Base-by-base conservation (phyloP, 2,797 vertebrate genomes). In the Babyrousa celebensis region DNA sequence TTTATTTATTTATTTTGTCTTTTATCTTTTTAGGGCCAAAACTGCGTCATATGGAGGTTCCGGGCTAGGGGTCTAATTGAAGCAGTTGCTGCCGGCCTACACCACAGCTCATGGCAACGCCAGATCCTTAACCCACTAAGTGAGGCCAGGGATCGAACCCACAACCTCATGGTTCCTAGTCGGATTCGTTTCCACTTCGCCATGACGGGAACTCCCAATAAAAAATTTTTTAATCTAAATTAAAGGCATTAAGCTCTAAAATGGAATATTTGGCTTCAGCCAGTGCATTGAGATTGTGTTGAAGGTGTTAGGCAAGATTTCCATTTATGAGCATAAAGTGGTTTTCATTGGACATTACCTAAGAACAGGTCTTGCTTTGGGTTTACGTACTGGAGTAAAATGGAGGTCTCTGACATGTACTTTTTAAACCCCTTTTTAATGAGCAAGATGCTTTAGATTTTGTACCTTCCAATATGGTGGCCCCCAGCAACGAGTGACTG, bases 361-460 rank as follows among this genome's bases (percentile, higher is more conserved):
- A 77, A 80, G 68, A 94, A 40, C 15, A 84, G n/a, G 60, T 68
- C 71, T 85, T 88, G 20, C 67, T 56, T 71, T 43, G 48, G 48
- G 56, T 29, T 92, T 87, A 32, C 18, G 16, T 54, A 29, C 82
- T 80, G 25, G 70, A 96, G 10, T 60, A 79, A 89, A 84, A 84
- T 15, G 32, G n/a, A 91, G 12, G 17, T 36, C 68, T 89, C 54
- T n/a, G 23, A 20, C 71, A 65, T 2, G 80, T 93, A 67, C 63
- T 88, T 77, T 85, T 89, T 65, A n/a, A 75, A 75, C 12, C 52
- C 15, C 48, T 85, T 70, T 67, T 88, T 88, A 82, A 72, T 77
- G 11, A 90, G 7, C 7, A 89, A 78, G 58, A n/a, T 67, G 27
- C 48, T 89, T 95, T 87, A 85, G 12, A 58, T 68, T 12, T 83